Evolutionary conservation across 2,797 vertebrate genomes (phyloP), one percentile per base, ranked within the genome.

Genomic region (Rhincodon typus): DNA sequence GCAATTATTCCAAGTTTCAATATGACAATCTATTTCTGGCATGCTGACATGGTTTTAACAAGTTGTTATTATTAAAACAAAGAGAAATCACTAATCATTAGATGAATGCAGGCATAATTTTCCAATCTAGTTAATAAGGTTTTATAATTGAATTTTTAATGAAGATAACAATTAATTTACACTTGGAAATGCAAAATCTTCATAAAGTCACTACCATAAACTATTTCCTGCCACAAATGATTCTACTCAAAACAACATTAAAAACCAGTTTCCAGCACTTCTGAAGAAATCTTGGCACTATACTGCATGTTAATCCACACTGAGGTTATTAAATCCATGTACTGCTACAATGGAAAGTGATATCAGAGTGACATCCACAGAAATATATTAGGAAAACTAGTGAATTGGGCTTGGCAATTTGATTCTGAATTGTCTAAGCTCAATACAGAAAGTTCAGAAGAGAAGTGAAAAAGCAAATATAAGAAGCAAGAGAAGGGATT

Each of bases 141-240:
- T 93, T 93, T 90, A 90, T 66, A 90, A 91, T 91, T 46, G 17
- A 91, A 91, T 57, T n/a, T 91, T 4, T 91, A 91, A 91, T 91
- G n/a, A 67, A 69, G 21, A 42, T 69, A 69, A 69, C 38, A 93
- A 69, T 69, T 42, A 42, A 93, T 67, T 93, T 69, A 38, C 25
- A 12, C 90, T 8, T 69, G 66, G 15, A 67, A 93, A 93, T 42
- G 23, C 21, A 27, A 69, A 38, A 93, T 23, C 62, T 42, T 93
- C n/a, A 93, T 38, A 25, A 38, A 93, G 66, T 42, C 62, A 93
- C 3, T 8, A 42, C 0, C 62, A 13, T 67, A 69, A 2, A 42
- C 34, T 30, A 69, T 67, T 69, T 93, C 66, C 66, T 42, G 7
- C n/a, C 42, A n/a, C 34, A 38, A 69, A 69, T 15, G 66, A 93